Base-by-base conservation (phyloP, 2,888 invertebrate genomes). In the Polydrusus cervinus region DNA sequence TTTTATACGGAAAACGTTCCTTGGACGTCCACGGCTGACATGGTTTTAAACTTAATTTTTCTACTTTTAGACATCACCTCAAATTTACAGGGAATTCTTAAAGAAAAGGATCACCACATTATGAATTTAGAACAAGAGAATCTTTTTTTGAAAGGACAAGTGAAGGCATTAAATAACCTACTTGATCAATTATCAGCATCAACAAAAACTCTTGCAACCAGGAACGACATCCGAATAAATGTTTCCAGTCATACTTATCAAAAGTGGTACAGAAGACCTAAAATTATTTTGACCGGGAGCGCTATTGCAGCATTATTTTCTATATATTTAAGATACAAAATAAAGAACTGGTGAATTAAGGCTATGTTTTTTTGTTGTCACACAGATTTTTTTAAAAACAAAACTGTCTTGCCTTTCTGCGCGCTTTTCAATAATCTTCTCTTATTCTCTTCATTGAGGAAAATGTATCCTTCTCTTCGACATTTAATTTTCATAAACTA, bases 171-270 rank as follows among this genome's bases (percentile, higher is more conserved):
- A 13, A 71, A 67, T 45, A 30, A 14, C n/a, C 34, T 75, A 0
- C 47, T 75, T n/a, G 71, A 75, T 45, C 75, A 71, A 38, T 40
- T 75, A 30, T 53, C 67, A 11, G 49, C 38, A 51, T 70, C 65
- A 43, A 47, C 57, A 34, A 57, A 25, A 57, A 55, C 16, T 25
- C 34, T 57, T 3, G 57, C 69, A 34, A 67, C 74, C 18, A 75
- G 57, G 66, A 75, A 75, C 34, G 65, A 75, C 61, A 75, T 75
- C 11, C 53, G 57, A n/a, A 75, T 75, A 45, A 75, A 75, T 66
- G 49, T 66, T n/a, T 70, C 74, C 7, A 64, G 25, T 66, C 11
- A 49, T 18, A 40, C 40, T 5, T 66, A 45, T 20, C 64, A 65
- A 47, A 75, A 57, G 57, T 75, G 74, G 74, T 75, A 65, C 34